Base-by-base conservation (phyloP, 2,888 invertebrate genomes). In the Apodemia mormo region DNA sequence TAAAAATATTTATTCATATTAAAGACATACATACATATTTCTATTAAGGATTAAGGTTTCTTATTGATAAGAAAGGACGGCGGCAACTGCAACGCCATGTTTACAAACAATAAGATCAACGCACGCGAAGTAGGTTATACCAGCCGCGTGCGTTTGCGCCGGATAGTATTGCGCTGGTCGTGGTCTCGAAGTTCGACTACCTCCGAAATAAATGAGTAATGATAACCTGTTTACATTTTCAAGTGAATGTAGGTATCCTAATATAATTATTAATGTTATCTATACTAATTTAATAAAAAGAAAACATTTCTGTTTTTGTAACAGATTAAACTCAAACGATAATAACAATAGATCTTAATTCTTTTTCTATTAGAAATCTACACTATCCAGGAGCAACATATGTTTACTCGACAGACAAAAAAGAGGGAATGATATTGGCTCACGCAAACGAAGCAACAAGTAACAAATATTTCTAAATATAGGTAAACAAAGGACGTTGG, bases 101-200 rank as follows among this genome's bases (percentile, higher is more conserved):
- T 94, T 93, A 93, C 90, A 92, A 94, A 94, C 93, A 94, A 92
- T 88, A 87, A 92, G 93, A 93, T 90, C 93, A 94, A 93, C 83
- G 93, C 81, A 84, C 93, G 85, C 84, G 82, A 94, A 92, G 92
- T 94, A 92, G 93, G 93, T 92, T 91, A 92, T 77, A 85, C 82
- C 87, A 85, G 84, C 84, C 79, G 78, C 79, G 78, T 80, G 81
- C 80, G 84, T 83, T 74, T 74, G 83, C 81, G 81, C 74, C 77
- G 83, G 81, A 80, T 73, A 77, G 81, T 90, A 82, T 92, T 92
- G 92, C 86, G 92, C 91, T 86, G 92, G 92, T 92, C 91, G 91
- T 86, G 92, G 92, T 90, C 84, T 77, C 76, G 72, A 58, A 56
- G 69, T 73, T 73, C 74, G 75, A 69, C 75, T 72, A 72, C 74